Base-by-base conservation (phyloP, 2,888 invertebrate species). In the Abrostola triplasia region DNA sequence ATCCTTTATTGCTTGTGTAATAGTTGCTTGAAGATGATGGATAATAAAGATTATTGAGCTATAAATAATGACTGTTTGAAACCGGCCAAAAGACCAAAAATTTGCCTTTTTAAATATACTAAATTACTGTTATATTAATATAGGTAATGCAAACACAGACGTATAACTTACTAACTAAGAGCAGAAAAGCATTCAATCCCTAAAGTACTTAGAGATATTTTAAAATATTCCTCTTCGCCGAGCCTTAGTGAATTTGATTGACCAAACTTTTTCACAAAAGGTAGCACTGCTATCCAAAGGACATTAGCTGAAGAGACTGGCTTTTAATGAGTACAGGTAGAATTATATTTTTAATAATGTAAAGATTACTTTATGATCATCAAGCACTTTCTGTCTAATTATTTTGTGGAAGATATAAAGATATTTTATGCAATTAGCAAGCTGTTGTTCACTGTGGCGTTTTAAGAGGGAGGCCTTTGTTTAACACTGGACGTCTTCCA, bases 271-370 rank as follows among this genome's bases (percentile, higher is more conserved):
- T 64, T 61, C 63, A 44, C 62, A 60, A 58, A 36, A 62, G 44
- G 47, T 51, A 48, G 47, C 51, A 36, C 36, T n/a, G 35, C 40
- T 38, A 59, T 57, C 76, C 76, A 69, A 74, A 69, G 67, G 70
- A 78, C 64, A 65, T 76, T 76, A 71, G 66, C 57, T 36, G 35
- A 41, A 69, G 74, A 72, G 79, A 72, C 70, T 67, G 54, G 54
- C 65, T 41, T 58, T 57, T 76, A 79, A 79, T 79, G 74, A 79
- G 76, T 73, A 67, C 63, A 61, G 61, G 51, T 68, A 50, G 12
- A 59, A 64, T 69, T 66, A 71, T 63, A 64, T 60, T 63, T 48
- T n/a, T 61, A 53, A 59, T 59, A 59, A 53, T 60, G 38, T 47
- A 24, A 55, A 50, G 54, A 40, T 41, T 50, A 44, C 44, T 35